Evolutionary conservation across 2,888 invertebrate genomes (phyloP).

Genomic region (Sesia bembeciformis): DNA sequence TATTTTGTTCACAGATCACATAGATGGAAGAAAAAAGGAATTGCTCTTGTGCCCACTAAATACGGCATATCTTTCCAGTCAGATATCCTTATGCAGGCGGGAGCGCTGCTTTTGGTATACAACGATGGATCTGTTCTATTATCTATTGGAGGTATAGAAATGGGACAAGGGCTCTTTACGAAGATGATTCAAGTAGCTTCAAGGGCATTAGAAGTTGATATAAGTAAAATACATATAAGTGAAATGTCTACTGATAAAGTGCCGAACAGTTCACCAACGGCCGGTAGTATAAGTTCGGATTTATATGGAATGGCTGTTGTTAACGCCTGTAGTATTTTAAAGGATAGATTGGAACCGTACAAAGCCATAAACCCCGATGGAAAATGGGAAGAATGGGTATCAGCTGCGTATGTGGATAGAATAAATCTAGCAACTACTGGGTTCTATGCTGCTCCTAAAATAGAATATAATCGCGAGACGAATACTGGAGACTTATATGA

Average conservation of each 20-base stretch:
- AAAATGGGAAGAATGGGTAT: slow-evolving; percentile 87
- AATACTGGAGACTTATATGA: slow-evolving; percentile 80
- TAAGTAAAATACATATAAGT: slow-evolving; percentile 78
- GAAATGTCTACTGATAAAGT: slow-evolving; percentile 88
- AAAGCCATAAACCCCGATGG: slow-evolving; percentile 79
- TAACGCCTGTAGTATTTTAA: slow-evolving; percentile 81
- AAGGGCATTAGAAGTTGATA: slow-evolving; percentile 75
- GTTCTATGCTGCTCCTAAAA: slow-evolving; percentile 80
- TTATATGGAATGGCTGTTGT: slow-evolving; percentile 87
- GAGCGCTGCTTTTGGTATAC: slow-evolving; percentile 85
- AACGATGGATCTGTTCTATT: slow-evolving; percentile 86
- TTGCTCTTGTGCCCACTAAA: slow-evolving; percentile 82
- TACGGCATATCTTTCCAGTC: slow-evolving; percentile 83
- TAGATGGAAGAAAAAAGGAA: slow-evolving; percentile 85
- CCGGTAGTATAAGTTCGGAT: slow-evolving; percentile 86
- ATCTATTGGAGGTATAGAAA: slow-evolving; percentile 89
- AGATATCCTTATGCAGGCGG: slow-evolving; percentile 81
- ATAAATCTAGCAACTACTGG: slow-evolving; percentile 83
- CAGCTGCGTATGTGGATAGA: slow-evolving; percentile 78
- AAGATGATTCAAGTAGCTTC: slow-evolving; percentile 92
- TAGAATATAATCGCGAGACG: slow-evolving; percentile 76
- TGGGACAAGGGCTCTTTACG: slow-evolving; percentile 93
- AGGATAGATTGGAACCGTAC: slow-evolving; percentile 78
- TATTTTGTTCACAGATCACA: slow-evolving; percentile 65
- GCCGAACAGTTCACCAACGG: slow-evolving; percentile 86